Percentiles rank a stretch among this genome's conserved stretches.
Conservation (phyloP, 2,888 invertebrate species). For the Linnaemya tessellans region DNA sequence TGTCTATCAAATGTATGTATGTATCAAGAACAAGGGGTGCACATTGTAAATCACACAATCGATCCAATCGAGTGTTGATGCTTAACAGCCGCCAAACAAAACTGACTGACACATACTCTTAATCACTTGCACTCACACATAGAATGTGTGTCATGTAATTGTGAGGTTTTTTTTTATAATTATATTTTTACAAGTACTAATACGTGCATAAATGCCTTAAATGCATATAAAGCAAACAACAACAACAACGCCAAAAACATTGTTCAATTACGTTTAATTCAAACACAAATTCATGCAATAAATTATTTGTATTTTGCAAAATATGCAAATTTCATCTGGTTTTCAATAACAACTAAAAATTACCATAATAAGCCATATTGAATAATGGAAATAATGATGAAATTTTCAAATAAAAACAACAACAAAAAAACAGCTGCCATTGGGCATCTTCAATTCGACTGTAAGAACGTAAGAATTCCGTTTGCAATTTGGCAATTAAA, state of each 20-base stretch:
- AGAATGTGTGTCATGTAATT: constrained; percentile 7
- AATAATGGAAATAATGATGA: constrained; percentile 33
- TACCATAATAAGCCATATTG: constrained; percentile 61
- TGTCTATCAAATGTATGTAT: constrained; percentile 67
- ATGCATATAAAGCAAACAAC: constrained; percentile 26
- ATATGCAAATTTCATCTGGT: constrained; percentile 69
- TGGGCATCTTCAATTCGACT: constrained; percentile 5
- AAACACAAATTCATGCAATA: constrained; percentile 20
- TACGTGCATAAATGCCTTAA: constrained; percentile 69
- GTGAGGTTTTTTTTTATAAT: constrained; percentile 28
- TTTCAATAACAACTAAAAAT: constrained; percentile 56
- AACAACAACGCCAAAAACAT: constrained; percentile 27
- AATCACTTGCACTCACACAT: constrained; percentile 9
- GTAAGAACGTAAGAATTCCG: neutral
- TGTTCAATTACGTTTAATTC: constrained; percentile 44
- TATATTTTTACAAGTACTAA: constrained; percentile 60
- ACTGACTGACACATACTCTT: constrained; percentile 29
- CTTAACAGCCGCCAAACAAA: constrained; percentile 63
- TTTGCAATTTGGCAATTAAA: constrained; percentile 44
- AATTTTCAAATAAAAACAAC: neutral
- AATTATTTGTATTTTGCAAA: constrained; percentile 57
- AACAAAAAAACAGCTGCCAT: neutral
- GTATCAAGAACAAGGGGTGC: constrained; percentile 70
- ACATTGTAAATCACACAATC: constrained; percentile 65
- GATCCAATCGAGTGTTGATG: constrained; percentile 48